These are phyloP conservation scores for Gonioctena quinquepunctata DNA, from an alignment of 1,140 invertebrate genomes.

Conservation along the genomic window DNA sequence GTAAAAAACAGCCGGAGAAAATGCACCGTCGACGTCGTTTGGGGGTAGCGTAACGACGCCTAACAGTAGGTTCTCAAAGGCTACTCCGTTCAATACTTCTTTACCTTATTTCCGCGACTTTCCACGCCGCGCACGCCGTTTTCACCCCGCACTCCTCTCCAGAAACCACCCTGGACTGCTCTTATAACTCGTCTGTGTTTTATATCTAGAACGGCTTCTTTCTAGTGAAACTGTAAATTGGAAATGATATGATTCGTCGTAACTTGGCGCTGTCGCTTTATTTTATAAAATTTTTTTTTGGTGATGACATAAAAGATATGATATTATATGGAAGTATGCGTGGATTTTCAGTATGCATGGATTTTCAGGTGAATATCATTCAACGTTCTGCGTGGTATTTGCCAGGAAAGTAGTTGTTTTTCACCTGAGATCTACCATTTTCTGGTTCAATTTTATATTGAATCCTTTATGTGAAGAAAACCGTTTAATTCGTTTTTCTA, in stretches of 20 bases:
- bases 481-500: too few relatives aligned
- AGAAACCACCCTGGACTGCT: conserved; percentile 35
- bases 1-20: not conserved
- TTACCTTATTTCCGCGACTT: conserved; percentile 38
- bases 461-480: too few relatives aligned
- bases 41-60: not conserved
- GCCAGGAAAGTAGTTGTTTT: too few relatives aligned
- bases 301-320: too few relatives aligned
- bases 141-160: conserved; percentile 31
- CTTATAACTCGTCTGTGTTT: conserved; percentile 27
- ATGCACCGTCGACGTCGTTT: not conserved
- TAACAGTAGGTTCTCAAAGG: conserved; percentile 25
- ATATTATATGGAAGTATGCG: too few relatives aligned
- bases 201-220: conserved; percentile 12
- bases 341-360: too few relatives aligned
- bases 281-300: too few relatives aligned
- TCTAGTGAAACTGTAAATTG: not conserved
- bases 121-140: conserved; percentile 18
- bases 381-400: too few relatives aligned
- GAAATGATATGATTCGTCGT: not conserved
- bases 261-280: not conserved
- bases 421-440: too few relatives aligned
- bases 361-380: too few relatives aligned
- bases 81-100: conserved; percentile 41
- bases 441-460: too few relatives aligned